phyloP scores from a whole-genome alignment of 2,888 invertebrate species.

The Ectobius pallidus region DNA sequence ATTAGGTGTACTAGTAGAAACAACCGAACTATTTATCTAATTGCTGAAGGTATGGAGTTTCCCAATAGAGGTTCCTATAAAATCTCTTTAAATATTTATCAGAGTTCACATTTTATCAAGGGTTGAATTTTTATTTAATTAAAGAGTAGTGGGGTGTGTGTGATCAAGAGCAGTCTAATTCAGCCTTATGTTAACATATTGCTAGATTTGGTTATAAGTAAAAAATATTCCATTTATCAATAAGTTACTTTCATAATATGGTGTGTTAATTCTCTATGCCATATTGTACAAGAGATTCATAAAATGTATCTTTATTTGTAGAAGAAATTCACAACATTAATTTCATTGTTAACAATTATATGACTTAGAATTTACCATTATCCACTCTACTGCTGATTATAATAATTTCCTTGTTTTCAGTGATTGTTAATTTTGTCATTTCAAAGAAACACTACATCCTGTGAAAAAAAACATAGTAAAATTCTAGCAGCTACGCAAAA shows the following conservation, averaged over 20 bases:
- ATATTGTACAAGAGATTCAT: too few relatives aligned
- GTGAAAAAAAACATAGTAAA: too few relatives aligned
- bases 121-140: neutral
- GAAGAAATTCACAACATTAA: too few relatives aligned
- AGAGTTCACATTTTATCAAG: neutral
- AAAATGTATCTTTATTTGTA: too few relatives aligned
- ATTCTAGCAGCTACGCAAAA: too few relatives aligned
- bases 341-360: too few relatives aligned
- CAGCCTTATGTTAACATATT: neutral
- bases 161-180: neutral
- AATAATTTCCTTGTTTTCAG: too few relatives aligned
- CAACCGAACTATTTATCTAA: neutral
- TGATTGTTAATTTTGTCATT: too few relatives aligned
- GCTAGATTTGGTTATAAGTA: neutral
- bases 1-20: neutral
- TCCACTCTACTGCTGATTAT: too few relatives aligned
- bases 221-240: conserved; percentile 19
- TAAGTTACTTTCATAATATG: conserved; percentile 19
- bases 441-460: too few relatives aligned
- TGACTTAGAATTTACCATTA: too few relatives aligned
- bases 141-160: too few relatives aligned
- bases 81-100: neutral
- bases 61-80: neutral
- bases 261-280: neutral
- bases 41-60: neutral